phyloP scores from a whole-genome alignment of 2,797 vertebrate species.

The Champsocephalus esox region DNA sequence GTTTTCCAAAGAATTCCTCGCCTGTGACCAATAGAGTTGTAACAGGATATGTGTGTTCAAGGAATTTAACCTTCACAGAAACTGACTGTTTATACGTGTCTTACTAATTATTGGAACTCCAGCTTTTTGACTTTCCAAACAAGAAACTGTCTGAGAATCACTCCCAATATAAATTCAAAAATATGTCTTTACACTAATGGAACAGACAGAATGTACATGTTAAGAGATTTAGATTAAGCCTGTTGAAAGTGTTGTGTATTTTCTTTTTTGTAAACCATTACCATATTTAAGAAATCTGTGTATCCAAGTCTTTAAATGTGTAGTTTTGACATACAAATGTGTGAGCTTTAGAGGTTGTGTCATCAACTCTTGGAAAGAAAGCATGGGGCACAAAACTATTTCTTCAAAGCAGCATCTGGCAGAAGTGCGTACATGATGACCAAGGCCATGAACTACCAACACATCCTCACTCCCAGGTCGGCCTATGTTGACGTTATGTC shows the following conservation, averaged over 20 bases:
- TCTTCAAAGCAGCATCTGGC: neutral
- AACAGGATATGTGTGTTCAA: slow-evolving; percentile 56
- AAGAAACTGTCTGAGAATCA: no score
- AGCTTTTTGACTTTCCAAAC: neutral
- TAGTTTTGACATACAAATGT: neutral
- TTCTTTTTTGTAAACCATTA: neutral
- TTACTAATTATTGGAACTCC: slow-evolving; percentile 8
- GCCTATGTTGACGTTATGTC: no score
- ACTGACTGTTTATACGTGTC: neutral
- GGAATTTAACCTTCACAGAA: slow-evolving; percentile 50
- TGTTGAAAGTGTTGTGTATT: neutral
- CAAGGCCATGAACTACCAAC: neutral
- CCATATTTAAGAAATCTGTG: neutral
- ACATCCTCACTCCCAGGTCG: no score
- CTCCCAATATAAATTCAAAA: no score
- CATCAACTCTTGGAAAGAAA: neutral
- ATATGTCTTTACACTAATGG: no score
- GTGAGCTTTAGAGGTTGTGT: neutral
- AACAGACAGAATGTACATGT: no score
- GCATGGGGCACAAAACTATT: neutral
- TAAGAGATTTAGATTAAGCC: no score
- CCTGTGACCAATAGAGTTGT: slow-evolving; percentile 50
- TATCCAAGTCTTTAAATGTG: neutral
- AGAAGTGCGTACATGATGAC: neutral
- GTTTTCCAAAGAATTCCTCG: slow-evolving; percentile 61